phyloP scores from a whole-genome alignment of 2,113 vertebrate species.

The Phasianus colchicus region DNA sequence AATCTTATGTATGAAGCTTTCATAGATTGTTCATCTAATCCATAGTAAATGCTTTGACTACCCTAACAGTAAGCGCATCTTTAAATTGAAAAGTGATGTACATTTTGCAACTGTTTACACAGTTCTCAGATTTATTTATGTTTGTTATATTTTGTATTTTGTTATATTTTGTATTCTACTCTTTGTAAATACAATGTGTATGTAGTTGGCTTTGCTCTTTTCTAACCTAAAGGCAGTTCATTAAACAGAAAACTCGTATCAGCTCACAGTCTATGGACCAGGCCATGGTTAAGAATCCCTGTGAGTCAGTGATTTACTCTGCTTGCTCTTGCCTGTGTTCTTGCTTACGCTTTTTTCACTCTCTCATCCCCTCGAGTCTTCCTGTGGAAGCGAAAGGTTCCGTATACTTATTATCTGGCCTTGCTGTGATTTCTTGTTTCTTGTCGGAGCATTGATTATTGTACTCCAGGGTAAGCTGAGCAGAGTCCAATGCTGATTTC shows the following conservation, averaged over 20 bases:
- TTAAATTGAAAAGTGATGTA: background rate
- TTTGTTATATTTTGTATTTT: background rate
- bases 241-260: background rate
- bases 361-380: background rate
- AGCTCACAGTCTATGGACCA: background rate
- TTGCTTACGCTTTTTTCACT: background rate
- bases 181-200: background rate
- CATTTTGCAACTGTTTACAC: background rate
- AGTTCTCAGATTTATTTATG: background rate
- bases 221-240: background rate
- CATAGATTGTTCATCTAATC: background rate
- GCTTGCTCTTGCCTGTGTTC: fast-evolving
- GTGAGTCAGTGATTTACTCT: background rate
- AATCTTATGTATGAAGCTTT: background rate
- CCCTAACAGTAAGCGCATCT: background rate
- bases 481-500: background rate
- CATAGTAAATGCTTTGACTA: background rate
- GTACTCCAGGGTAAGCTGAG: background rate
- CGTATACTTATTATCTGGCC: background rate
- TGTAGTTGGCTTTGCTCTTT: background rate
- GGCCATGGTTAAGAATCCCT: background rate
- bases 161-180: background rate
- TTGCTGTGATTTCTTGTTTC: background rate
- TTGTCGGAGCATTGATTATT: background rate
- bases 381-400: background rate